These are phyloP conservation scores for Euura saliciscinereae DNA, from an alignment of 1,140 invertebrate species.

Conservation along the genomic window DNA sequence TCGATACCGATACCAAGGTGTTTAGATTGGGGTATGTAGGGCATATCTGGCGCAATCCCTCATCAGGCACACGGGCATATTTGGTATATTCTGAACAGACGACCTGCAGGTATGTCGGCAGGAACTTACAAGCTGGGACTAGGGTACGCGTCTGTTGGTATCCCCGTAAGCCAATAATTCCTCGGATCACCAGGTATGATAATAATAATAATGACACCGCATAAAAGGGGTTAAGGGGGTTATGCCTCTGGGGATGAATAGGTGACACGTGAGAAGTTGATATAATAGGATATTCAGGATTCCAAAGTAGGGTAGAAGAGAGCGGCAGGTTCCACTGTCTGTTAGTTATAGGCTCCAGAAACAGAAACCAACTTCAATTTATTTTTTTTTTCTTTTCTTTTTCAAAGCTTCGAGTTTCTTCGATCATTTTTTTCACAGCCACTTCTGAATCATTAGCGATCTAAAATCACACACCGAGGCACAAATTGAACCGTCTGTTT, in stretches of 20 bases:
- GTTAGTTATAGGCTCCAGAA: background rate
- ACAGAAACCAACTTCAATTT: too few species aligned
- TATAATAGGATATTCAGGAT: constrained; percentile 42
- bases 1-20: too few species aligned
- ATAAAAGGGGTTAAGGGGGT: background rate
- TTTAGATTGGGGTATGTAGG: background rate
- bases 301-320: constrained; percentile 16
- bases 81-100: too few species aligned
- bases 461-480: too few species aligned
- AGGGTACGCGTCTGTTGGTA: constrained; percentile 8
- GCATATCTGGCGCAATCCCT: constrained; percentile 19
- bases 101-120: too few species aligned
- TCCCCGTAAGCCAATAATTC: constrained; percentile 9
- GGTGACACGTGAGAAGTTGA: constrained; percentile 34
- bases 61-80: background rate
- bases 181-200: constrained; percentile 23
- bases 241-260: background rate
- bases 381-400: too few species aligned
- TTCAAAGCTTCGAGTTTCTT: too few species aligned
- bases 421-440: too few species aligned
- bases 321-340: constrained; percentile 41
- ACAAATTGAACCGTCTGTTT: too few species aligned
- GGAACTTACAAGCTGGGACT: too few species aligned
- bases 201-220: constrained; percentile 13
- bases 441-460: too few species aligned